Conservation (phyloP, 2,113 vertebrate species). For the Platysteira castanea region DNA sequence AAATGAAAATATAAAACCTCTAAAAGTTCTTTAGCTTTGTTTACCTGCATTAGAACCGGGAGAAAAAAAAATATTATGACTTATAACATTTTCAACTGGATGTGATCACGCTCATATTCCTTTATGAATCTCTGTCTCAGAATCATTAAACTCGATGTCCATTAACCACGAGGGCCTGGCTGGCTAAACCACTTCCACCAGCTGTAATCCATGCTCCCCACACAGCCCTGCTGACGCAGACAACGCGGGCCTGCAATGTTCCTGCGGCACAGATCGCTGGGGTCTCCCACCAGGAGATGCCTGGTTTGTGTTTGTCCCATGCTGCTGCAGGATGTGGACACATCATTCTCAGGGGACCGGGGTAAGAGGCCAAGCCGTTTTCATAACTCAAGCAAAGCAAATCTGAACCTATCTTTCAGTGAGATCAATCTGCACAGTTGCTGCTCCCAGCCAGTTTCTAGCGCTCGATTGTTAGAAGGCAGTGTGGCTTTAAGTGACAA, state of each 20-base stretch:
- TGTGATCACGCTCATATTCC: neutral
- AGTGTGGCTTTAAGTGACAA: neutral
- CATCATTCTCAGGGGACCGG: neutral
- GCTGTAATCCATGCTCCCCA: neutral
- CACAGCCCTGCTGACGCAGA: neutral
- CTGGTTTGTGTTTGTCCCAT: neutral
- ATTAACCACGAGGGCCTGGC: neutral
- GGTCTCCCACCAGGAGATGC: neutral
- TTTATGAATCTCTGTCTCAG: neutral
- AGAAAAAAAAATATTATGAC: neutral
- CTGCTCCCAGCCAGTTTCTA: neutral
- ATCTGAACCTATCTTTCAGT: neutral
- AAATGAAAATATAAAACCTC: neutral
- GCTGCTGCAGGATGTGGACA: neutral
- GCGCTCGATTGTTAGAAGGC: neutral
- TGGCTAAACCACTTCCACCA: neutral
- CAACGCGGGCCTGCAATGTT: neutral
- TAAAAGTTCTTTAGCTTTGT: neutral
- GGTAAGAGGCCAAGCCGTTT: neutral
- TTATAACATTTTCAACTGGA: neutral
- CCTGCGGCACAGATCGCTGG: neutral
- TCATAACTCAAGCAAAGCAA: constrained; percentile 6
- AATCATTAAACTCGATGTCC: neutral
- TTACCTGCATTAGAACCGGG: neutral
- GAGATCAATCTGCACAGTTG: neutral